Conservation (phyloP, 2,113 vertebrate species). For the Gavialis gangeticus region DNA sequence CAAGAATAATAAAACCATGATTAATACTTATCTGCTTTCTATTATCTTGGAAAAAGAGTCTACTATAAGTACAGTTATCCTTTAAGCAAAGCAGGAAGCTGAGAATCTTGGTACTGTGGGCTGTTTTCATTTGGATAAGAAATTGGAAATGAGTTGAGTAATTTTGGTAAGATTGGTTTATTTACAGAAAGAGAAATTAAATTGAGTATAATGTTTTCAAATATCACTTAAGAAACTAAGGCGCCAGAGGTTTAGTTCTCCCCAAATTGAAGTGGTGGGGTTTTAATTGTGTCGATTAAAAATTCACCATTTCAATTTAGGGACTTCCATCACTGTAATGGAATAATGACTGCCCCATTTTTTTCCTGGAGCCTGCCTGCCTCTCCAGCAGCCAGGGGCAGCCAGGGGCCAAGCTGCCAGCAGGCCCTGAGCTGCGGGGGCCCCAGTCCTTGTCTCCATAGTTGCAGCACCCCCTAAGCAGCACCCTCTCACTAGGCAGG, state of each 20-base stretch:
- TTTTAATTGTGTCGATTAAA: too few species aligned
- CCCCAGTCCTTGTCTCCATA: too few species aligned
- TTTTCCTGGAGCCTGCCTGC: too few species aligned
- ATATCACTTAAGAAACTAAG: background rate
- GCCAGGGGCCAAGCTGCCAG: too few species aligned
- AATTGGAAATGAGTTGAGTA: background rate
- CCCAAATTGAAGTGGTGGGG: too few species aligned
- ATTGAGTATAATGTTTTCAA: background rate
- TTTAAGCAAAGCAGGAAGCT: background rate
- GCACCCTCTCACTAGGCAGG: too few species aligned
- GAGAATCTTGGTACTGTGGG: background rate
- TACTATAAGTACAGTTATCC: background rate
- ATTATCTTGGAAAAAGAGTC: background rate
- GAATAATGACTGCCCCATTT: too few species aligned
- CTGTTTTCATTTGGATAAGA: background rate
- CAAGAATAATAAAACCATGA: conserved; percentile 27
- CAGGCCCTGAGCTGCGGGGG: too few species aligned
- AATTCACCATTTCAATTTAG: too few species aligned
- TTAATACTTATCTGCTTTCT: background rate
- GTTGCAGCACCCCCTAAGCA: too few species aligned
- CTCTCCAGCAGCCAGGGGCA: too few species aligned
- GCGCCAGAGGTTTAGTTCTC: background rate
- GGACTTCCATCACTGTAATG: too few species aligned
- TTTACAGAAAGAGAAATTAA: background rate
- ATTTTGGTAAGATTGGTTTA: background rate